Conservation (phyloP, 1,140 invertebrate genomes). For the Planococcus citri region DNA sequence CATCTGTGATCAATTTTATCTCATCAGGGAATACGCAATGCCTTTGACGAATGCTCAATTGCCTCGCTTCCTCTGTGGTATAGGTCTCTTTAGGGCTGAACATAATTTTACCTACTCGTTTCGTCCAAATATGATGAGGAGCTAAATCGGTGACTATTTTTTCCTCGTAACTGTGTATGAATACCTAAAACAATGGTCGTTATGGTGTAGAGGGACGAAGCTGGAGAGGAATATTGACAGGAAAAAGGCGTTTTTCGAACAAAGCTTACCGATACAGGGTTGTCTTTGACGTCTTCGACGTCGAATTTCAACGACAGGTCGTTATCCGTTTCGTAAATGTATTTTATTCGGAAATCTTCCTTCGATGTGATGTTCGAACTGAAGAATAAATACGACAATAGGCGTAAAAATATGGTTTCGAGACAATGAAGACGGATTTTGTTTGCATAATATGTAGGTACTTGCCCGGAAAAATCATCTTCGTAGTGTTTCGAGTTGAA, state of each 20-base stretch:
- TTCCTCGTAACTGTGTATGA: conserved; percentile 51
- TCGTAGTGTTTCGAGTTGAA: conserved; percentile 47
- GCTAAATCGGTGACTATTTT: conserved; percentile 48
- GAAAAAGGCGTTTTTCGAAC: neutral
- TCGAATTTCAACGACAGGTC: conserved; percentile 46
- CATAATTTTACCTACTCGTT: conserved; percentile 44
- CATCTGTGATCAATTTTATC: conserved; percentile 41
- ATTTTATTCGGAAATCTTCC: conserved; percentile 30
- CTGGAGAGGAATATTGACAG: neutral
- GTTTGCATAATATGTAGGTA: conserved; percentile 26
- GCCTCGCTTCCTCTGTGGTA: conserved; percentile 51
- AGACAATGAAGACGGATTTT: conserved; percentile 25
- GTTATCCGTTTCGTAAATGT: conserved; percentile 47
- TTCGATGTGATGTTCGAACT: neutral
- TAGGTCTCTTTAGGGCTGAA: conserved; percentile 58
- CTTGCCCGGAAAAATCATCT: conserved; percentile 40
- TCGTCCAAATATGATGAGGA: conserved; percentile 52
- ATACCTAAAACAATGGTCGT: conserved; percentile 40
- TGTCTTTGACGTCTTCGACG: conserved; percentile 30
- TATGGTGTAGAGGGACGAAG: too few relatives aligned
- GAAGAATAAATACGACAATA: neutral
- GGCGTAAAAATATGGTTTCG: neutral
- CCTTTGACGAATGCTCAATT: conserved; percentile 49
- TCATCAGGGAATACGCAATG: conserved; percentile 53
- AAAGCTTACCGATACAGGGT: conserved; percentile 20